Conservation (phyloP, 2,113 vertebrate species). For the Halcyon senegalensis region DNA sequence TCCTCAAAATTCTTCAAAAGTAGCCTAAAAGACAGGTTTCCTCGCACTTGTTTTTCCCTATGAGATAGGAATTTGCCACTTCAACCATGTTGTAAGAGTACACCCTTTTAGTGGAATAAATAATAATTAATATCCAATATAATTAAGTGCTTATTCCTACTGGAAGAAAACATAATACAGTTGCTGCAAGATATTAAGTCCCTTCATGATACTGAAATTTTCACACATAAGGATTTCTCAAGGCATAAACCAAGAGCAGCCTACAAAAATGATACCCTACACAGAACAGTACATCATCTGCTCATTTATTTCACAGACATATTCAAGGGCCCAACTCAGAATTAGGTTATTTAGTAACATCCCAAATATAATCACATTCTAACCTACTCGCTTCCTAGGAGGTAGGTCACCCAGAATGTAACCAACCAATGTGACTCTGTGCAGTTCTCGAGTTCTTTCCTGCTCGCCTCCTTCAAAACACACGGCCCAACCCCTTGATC, state of each 20-base stretch:
- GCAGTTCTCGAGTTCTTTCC: neutral
- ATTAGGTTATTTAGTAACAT: neutral
- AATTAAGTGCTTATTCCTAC: neutral
- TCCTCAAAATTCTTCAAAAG: neutral
- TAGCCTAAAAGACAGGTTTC: neutral
- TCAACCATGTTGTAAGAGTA: neutral
- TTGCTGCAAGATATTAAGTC: neutral
- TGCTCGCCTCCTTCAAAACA: neutral
- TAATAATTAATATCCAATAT: neutral
- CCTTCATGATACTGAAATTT: neutral
- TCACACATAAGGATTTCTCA: neutral
- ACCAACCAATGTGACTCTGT: neutral
- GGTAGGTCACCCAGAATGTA: neutral
- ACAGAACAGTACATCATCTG: fast-evolving
- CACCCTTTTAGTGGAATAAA: neutral
- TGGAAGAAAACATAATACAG: neutral
- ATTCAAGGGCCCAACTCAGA: neutral
- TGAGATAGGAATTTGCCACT: neutral
- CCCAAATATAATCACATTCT: neutral
- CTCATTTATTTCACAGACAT: neutral
- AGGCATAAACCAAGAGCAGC: neutral
- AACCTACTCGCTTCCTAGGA: neutral
- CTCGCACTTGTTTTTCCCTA: neutral
- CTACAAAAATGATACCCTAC: neutral
- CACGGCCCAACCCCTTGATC: neutral